These are phyloP conservation scores for Agrotis ipsilon DNA, from an alignment of 2,888 invertebrate genomes.

Conservation along the genomic window DNA sequence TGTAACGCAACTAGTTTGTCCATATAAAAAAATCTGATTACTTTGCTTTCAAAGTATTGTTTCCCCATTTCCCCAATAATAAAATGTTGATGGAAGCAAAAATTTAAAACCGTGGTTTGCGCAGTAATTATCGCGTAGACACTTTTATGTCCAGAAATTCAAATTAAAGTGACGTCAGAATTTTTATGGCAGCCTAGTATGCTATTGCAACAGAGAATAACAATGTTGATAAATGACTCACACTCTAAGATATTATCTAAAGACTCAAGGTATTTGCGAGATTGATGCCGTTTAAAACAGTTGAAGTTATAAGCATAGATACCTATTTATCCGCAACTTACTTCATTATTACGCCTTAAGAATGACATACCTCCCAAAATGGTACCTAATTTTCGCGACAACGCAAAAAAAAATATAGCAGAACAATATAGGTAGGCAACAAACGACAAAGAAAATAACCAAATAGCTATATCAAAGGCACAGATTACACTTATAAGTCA, in stretches of 20 bases:
- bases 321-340: neutral
- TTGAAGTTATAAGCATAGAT: conserved; percentile 1
- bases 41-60: neutral
- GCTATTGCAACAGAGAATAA: conserved; percentile 29
- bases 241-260: conserved; percentile 40
- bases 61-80: neutral
- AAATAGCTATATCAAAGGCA: neutral
- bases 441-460: conserved; percentile 1
- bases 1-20: no score
- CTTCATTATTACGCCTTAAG: conserved; percentile 4
- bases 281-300: conserved; percentile 26
- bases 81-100: neutral
- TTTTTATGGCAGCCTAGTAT: conserved; percentile 11
- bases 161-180: conserved; percentile 7
- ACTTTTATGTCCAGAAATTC: neutral
- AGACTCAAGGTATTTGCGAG: conserved; percentile 22
- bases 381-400: neutral
- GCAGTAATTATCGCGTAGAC: neutral
- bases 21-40: neutral
- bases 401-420: neutral
- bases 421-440: neutral
- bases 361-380: neutral
- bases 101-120: neutral
- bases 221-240: conserved; percentile 41
- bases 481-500: conserved; percentile 1